Percentiles rank a stretch among this genome's conserved stretches.
These are phyloP conservation scores for Phyllotis vaccarum DNA, from an alignment of 2,797 vertebrate species.

Conservation along the genomic window DNA sequence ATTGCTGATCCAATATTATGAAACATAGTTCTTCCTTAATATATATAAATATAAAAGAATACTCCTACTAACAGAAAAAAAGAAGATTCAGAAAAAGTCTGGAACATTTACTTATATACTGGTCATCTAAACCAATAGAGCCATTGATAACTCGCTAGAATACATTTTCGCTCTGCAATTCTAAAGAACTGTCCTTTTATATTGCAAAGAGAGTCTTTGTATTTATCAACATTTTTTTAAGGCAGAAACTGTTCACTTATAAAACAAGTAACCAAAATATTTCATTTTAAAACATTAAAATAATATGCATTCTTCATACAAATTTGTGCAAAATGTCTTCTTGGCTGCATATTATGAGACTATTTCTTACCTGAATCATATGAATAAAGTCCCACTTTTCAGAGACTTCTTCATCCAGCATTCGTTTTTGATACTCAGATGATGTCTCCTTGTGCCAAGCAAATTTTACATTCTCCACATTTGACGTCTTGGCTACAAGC, in stretches of 20 bases:
- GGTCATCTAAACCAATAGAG: not conserved
- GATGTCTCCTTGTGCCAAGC: slow-evolving; percentile 94
- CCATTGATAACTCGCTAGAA: not conserved
- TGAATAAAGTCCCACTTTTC: slow-evolving; percentile 97
- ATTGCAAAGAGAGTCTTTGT: slow-evolving; percentile 7
- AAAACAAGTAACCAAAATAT: slow-evolving; percentile 59
- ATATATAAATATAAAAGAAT: not conserved
- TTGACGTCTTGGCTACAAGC: slow-evolving; percentile 89
- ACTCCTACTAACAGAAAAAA: not conserved
- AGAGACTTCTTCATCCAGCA: slow-evolving; percentile 86
- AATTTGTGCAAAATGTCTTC: slow-evolving; percentile 43
- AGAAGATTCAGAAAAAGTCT: slow-evolving; percentile 12
- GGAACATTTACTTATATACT: not conserved
- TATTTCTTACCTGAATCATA: slow-evolving; percentile 95
- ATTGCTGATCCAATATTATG: not conserved
- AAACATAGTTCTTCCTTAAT: not conserved
- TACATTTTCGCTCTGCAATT: not conserved
- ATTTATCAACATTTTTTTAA: slow-evolving; percentile 11
- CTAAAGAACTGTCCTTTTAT: slow-evolving; percentile 7
- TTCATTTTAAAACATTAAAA: slow-evolving; percentile 40
- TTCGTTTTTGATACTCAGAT: slow-evolving; percentile 92
- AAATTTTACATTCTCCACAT: slow-evolving; percentile 92
- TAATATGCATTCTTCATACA: not conserved
- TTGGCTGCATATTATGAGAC: slow-evolving; percentile 69
- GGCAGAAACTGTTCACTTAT: not conserved